Conservation (phyloP, 1,140 invertebrate genomes). For the Sitodiplosis mosellana region DNA sequence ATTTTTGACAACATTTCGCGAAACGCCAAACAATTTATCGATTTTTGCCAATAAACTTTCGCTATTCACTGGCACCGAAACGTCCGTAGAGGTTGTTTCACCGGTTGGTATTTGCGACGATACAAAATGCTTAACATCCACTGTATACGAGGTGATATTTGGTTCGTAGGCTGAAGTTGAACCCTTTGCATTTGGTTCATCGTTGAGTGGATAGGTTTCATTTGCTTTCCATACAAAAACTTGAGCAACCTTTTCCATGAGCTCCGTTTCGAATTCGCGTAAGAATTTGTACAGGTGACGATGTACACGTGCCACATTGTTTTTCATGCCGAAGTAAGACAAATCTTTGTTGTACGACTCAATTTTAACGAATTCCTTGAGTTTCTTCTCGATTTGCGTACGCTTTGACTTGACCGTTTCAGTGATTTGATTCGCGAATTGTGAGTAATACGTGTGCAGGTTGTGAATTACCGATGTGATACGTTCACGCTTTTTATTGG, state of each 20-base stretch:
- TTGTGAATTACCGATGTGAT: constrained; percentile 64
- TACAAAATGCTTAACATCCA: constrained; percentile 15
- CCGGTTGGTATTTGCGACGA: constrained; percentile 10
- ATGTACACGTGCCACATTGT: constrained; percentile 72
- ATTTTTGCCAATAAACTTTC: constrained; percentile 11
- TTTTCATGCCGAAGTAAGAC: constrained; percentile 85
- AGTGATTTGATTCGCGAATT: constrained; percentile 48
- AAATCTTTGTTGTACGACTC: constrained; percentile 85
- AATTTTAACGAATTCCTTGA: constrained; percentile 89
- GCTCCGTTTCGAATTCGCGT: constrained; percentile 48
- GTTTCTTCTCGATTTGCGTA: constrained; percentile 72
- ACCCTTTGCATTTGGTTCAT: constrained; percentile 15
- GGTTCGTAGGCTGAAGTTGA: constrained; percentile 10
- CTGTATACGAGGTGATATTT: constrained; percentile 10
- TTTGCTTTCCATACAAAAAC: constrained; percentile 21
- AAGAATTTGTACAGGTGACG: constrained; percentile 71
- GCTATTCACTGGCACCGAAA: background rate
- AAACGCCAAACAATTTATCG: constrained; percentile 31
- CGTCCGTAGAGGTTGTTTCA: constrained; percentile 6
- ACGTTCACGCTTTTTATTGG: constrained; percentile 23
- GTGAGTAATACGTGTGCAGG: constrained; percentile 64
- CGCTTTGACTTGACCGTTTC: constrained; percentile 43
- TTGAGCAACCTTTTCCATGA: constrained; percentile 25
- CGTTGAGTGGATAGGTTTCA: constrained; percentile 3
- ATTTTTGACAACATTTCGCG: constrained; percentile 40